Evolutionary conservation across 2,113 vertebrate genomes (phyloP).

Genomic region (Hippolais icterina): DNA sequence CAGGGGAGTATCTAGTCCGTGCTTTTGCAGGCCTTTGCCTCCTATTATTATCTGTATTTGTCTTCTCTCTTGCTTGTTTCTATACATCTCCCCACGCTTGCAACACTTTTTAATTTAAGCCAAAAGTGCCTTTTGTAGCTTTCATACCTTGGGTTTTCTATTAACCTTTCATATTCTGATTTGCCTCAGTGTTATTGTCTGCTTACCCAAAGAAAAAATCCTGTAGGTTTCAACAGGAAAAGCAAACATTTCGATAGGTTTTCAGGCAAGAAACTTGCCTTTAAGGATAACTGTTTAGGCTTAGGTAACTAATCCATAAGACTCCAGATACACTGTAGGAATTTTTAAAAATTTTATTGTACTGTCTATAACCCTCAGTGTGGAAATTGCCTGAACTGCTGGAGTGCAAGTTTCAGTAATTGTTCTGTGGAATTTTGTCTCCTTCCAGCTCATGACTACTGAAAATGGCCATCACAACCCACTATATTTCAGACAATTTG

Average conservation of each 20-base stretch:
- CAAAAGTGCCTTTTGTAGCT: neutral
- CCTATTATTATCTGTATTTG: neutral
- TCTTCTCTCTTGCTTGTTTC: neutral
- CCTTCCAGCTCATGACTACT: neutral
- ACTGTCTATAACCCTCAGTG: neutral
- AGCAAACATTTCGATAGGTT: neutral
- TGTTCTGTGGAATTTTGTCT: neutral
- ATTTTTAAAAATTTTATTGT: neutral
- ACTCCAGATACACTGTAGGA: neutral
- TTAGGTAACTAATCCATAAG: neutral
- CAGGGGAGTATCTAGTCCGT: neutral
- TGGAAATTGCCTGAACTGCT: neutral
- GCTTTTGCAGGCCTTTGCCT: neutral
- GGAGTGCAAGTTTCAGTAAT: neutral
- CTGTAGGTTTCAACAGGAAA: neutral
- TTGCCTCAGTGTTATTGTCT: neutral
- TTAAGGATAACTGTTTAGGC: neutral
- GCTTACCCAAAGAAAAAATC: neutral
- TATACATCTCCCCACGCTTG: neutral
- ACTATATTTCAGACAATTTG: neutral
- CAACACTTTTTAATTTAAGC: neutral
- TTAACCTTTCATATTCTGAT: neutral
- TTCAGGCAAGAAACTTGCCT: neutral
- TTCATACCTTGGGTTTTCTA: neutral
- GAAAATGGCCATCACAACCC: neutral